Conservation (phyloP, 2,888 invertebrate genomes). For the Ennomos erosarius region DNA sequence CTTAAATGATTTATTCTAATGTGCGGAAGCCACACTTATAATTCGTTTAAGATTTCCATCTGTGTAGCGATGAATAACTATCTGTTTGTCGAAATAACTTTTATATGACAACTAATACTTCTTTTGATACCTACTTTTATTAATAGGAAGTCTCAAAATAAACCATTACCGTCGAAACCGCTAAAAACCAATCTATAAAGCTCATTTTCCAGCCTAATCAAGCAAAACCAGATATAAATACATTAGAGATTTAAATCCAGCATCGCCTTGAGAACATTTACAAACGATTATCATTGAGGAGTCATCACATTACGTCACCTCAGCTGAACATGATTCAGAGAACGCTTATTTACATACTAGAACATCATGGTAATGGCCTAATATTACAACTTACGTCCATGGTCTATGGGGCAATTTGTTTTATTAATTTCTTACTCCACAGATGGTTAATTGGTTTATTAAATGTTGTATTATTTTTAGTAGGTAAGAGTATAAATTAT, state of each 20-base stretch:
- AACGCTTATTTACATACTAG: slow-evolving; percentile 30
- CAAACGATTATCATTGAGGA: slow-evolving; percentile 32
- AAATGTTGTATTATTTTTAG: too few species aligned
- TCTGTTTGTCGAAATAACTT: too few species aligned
- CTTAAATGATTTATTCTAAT: too few species aligned
- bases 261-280: slow-evolving; percentile 19
- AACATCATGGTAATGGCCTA: slow-evolving; percentile 28
- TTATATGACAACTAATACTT: too few species aligned
- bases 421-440: slow-evolving; percentile 26
- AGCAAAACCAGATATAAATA: slow-evolving; percentile 13
- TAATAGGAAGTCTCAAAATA: background rate
- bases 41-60: too few species aligned
- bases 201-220: slow-evolving; percentile 18
- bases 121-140: too few species aligned
- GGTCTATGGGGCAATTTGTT: slow-evolving; percentile 19
- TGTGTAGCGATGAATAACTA: too few species aligned
- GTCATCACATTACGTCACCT: slow-evolving; percentile 39
- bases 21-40: too few species aligned
- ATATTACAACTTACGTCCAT: slow-evolving; percentile 27
- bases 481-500: too few species aligned
- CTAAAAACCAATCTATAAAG: slow-evolving; percentile 4
- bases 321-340: slow-evolving; percentile 26
- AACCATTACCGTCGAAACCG: background rate
- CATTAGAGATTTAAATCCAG: slow-evolving; percentile 5
- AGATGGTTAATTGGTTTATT: slow-evolving; percentile 16